Evolutionary conservation across 2,113 vertebrate species (phyloP), one percentile per base, ranked within the genome.

Genomic region (Sarotherodon lohbergeri): DNA sequence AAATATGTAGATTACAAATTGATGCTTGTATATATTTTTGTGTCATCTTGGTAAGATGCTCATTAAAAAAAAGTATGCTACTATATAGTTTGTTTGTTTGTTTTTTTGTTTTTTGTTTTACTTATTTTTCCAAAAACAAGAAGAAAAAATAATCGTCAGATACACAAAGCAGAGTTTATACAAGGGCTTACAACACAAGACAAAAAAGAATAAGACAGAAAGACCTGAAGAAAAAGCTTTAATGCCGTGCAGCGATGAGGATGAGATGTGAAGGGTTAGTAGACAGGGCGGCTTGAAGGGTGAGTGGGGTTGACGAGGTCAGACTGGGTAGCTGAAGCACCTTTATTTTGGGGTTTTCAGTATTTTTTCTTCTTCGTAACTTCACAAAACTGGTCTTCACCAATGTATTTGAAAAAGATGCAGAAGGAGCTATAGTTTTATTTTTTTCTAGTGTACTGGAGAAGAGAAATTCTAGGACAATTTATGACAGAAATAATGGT

Each of bases 211-310:
- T 48, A 76, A 48, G 22, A 76, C 71, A 76, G 43, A 76, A 48
- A 48, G 16, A 76, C 24, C 14, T 76, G 43, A 76, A 76, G 16
- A 76, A 76, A 48, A 73, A 46, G 13, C 14, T 48, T 29, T 50
- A 76, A 76, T 50, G 85, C 81, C 41, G 7, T 85, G 78, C 10
- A 11, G 48, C 54, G 68, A 82, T 55, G 59, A 61, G 27, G 39
- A 81, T 82, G 59, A 78, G 36, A 88, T 71, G 83, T 88, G 57
- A 85, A 61, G 71, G 84, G 82, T 89, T 80, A 83, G 86, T 71
- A 29, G 71, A 85, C 39, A 41, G 66, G 52, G 80, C n/a, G 11
- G 54, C 56, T 83, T 48, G 50, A 76, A 89, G 50, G 46, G 84
- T 84, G 82, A 89, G 10, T 17, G 27, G 80, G 57, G 80, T 68